phyloP scores from a whole-genome alignment of 2,113 vertebrate species.

The Clarias magur region DNA sequence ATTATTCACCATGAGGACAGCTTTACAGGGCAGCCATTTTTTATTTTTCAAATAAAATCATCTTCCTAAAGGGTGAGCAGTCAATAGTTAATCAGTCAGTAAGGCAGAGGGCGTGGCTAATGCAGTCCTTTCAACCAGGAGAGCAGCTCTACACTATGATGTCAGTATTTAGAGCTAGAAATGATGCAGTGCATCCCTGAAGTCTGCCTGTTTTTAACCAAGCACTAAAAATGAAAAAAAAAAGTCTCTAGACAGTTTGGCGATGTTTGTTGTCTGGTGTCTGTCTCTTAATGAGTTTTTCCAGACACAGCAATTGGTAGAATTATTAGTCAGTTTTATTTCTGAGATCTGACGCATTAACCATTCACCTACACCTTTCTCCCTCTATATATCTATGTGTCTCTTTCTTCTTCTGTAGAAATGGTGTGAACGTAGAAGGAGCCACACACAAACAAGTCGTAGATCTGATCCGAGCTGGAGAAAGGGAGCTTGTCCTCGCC shows the following conservation, averaged over 20 bases:
- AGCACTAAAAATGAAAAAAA: neutral
- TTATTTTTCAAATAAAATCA: neutral
- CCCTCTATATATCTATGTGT: neutral
- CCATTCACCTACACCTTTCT: neutral
- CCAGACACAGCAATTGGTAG: neutral
- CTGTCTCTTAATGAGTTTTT: neutral
- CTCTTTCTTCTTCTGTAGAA: conserved; percentile 53
- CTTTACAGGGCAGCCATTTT: too few relatives aligned
- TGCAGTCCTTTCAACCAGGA: too few relatives aligned
- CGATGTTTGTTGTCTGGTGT: too few relatives aligned
- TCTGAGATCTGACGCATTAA: neutral
- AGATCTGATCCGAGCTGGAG: conserved; percentile 93
- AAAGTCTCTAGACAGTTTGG: neutral
- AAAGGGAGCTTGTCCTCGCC: conserved; percentile 91
- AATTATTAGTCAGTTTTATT: neutral
- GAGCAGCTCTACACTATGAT: neutral
- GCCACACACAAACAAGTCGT: conserved; percentile 98
- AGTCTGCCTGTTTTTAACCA: neutral
- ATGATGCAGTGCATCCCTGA: neutral
- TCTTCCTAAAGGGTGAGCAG: neutral
- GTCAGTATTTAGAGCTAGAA: neutral
- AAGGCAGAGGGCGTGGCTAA: neutral
- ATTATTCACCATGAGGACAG: too few relatives aligned
- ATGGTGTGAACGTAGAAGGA: conserved; percentile 93
- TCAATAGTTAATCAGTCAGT: neutral